These are phyloP conservation scores for Achatina immaculata DNA, from an alignment of 1,140 invertebrate species.

Conservation along the genomic window DNA sequence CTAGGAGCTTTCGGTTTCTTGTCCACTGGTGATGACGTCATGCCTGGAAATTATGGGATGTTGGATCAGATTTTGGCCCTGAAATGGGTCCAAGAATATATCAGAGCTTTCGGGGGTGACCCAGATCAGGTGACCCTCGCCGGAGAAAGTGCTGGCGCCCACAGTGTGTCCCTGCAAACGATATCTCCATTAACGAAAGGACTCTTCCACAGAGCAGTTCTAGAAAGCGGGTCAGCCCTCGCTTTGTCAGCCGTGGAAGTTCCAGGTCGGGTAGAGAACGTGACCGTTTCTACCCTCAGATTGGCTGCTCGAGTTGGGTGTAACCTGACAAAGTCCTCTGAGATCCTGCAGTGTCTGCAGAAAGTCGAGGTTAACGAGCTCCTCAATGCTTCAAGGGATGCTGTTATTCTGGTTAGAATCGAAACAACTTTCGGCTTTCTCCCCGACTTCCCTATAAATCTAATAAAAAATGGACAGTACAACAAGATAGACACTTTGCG, in stretches of 20 bases:
- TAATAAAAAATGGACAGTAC: background rate
- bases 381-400: background rate
- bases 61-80: conserved; percentile 91
- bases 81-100: conserved; percentile 91
- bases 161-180: conserved; percentile 40
- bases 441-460: background rate
- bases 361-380: background rate
- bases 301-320: background rate
- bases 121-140: conserved; percentile 87
- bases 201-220: conserved; percentile 37
- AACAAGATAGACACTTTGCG: background rate
- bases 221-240: conserved; percentile 38
- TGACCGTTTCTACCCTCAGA: background rate
- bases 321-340: background rate
- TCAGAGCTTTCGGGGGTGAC: conserved; percentile 90
- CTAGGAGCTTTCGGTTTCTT: conserved; percentile 75
- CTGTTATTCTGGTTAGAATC: background rate
- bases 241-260: background rate
- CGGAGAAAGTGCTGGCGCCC: conserved; percentile 90
- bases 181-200: conserved; percentile 22
- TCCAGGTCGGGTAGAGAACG: background rate
- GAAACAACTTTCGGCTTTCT: conserved; percentile 20
- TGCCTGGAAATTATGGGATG: conserved; percentile 95
- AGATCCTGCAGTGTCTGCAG: conserved; percentile 12
- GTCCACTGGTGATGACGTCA: conserved; percentile 89